Percentiles rank a stretch among this genome's conserved stretches.
Conservation (phyloP, 2,113 vertebrate species). For the Pitta sordida region DNA sequence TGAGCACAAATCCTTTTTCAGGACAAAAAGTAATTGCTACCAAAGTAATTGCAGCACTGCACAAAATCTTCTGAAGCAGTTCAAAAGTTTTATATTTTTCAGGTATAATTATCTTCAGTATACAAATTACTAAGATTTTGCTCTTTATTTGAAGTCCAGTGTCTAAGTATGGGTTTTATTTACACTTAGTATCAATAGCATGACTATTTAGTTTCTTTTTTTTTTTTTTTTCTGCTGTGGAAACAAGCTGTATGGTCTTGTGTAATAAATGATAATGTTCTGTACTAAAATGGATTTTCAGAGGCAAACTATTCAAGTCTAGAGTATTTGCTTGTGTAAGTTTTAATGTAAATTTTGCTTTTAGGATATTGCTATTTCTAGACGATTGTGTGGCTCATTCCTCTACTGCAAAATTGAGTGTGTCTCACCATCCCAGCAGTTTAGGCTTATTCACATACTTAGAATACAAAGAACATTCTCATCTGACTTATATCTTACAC, state of each 20-base stretch:
- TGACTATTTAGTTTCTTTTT: background rate
- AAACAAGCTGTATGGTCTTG: conserved; percentile 6
- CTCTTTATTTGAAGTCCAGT: background rate
- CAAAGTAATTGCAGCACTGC: background rate
- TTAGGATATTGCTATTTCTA: background rate
- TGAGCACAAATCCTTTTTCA: background rate
- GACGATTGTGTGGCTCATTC: background rate
- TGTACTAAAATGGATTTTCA: background rate
- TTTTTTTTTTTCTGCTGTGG: background rate
- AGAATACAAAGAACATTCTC: background rate
- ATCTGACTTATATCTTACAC: background rate
- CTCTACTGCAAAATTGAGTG: background rate
- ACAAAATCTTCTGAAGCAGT: background rate
- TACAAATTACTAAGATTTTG: background rate
- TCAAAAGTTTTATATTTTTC: background rate
- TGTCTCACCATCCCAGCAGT: background rate
- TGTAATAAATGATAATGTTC: background rate
- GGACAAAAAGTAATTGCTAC: background rate
- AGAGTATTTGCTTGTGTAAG: background rate
- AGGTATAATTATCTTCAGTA: background rate
- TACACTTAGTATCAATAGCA: background rate
- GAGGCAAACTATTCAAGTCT: background rate
- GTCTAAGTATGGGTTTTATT: background rate
- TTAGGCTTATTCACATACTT: background rate
- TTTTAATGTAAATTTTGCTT: background rate